phyloP scores from a whole-genome alignment of 2,888 invertebrate species.

The Tethea ocularis region DNA sequence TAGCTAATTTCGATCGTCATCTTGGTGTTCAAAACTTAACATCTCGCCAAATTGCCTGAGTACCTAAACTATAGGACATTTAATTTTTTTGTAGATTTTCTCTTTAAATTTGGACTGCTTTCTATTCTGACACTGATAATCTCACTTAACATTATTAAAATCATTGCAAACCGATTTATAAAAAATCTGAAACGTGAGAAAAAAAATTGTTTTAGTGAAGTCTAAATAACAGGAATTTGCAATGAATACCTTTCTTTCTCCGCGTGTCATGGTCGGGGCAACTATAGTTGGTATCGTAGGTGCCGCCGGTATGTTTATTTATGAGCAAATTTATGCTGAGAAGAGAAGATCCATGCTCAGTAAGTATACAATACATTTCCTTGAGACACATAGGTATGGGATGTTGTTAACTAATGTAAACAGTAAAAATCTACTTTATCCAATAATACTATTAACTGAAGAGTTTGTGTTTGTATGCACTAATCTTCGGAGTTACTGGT shows the following conservation, averaged over 20 bases:
- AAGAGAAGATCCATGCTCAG: slow-evolving; percentile 75
- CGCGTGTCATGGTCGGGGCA: slow-evolving; percentile 72
- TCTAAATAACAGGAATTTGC: neutral
- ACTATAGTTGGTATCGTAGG: slow-evolving; percentile 78
- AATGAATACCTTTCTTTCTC: slow-evolving; percentile 48
- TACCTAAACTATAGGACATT: neutral
- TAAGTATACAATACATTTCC: slow-evolving; percentile 44
- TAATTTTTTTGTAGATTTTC: neutral
- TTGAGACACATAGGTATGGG: slow-evolving; percentile 7
- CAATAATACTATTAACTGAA: too few relatives aligned
- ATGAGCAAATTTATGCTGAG: slow-evolving; percentile 77
- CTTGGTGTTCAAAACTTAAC: too few relatives aligned
- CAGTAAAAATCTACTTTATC: too few relatives aligned
- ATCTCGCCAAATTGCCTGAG: neutral
- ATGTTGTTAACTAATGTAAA: too few relatives aligned
- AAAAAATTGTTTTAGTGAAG: neutral
- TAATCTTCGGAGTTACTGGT: too few relatives aligned
- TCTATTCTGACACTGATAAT: neutral
- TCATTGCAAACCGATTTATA: neutral
- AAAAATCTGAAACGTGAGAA: neutral
- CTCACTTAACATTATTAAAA: neutral
- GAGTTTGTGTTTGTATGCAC: too few relatives aligned
- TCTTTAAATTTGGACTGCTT: neutral
- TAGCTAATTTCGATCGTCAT: too few relatives aligned
- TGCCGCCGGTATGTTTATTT: slow-evolving; percentile 77